phyloP scores from a whole-genome alignment of 2,797 vertebrate species.

The Linurgus olivaceus region DNA sequence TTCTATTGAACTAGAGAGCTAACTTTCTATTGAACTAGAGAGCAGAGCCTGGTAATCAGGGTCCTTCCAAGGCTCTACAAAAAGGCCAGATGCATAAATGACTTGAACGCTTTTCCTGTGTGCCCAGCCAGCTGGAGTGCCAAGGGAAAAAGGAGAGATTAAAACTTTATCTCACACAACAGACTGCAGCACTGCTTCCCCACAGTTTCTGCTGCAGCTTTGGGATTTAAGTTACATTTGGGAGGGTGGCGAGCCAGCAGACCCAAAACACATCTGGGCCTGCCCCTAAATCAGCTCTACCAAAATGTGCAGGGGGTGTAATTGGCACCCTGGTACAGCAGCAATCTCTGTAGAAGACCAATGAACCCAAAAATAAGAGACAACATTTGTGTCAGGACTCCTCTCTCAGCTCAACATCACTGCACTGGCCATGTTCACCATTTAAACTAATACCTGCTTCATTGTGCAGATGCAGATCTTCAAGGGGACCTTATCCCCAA shows the following conservation, averaged over 20 bases:
- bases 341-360: not conserved
- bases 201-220: not conserved
- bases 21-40: not conserved
- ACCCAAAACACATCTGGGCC: not conserved
- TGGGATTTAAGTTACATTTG: not conserved
- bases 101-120: not conserved
- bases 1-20: not conserved
- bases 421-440: not conserved
- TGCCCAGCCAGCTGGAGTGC: not conserved
- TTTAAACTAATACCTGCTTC: not conserved
- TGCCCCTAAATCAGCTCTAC: not conserved
- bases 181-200: not conserved
- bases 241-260: not conserved
- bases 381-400: not conserved
- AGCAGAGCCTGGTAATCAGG: not conserved
- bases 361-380: not conserved
- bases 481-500: not conserved
- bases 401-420: not conserved
- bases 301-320: accelerated
- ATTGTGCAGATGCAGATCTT: not conserved
- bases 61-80: not conserved
- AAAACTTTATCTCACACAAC: not conserved
- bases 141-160: not conserved
- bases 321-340: not conserved
- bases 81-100: not conserved